phyloP scores from a whole-genome alignment of 1,140 invertebrate genomes.

The Drosophila setifemur region DNA sequence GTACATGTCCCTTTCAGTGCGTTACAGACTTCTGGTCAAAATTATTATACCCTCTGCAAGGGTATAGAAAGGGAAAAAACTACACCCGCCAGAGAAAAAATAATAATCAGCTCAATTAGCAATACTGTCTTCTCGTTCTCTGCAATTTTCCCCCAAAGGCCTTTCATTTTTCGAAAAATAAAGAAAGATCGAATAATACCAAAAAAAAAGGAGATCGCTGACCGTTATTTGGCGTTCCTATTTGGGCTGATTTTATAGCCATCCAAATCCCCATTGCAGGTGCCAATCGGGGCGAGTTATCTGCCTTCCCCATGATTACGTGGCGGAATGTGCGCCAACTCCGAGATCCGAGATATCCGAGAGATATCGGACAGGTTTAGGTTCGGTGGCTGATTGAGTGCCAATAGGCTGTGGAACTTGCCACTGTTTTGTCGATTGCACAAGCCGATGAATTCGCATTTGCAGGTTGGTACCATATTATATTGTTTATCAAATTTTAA shows the following conservation, averaged over 20 bases:
- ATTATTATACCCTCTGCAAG: too few relatives aligned
- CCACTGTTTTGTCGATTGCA: conserved; percentile 5
- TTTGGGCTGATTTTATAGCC: background rate
- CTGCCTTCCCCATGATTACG: conserved; percentile 24
- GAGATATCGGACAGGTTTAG: background rate
- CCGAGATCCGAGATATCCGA: conserved; percentile 2
- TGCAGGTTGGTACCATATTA: too few relatives aligned
- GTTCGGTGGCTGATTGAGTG: conserved; percentile 18
- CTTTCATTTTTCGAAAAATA: too few relatives aligned
- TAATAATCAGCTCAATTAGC: conserved; percentile 67
- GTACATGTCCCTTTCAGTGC: too few relatives aligned
- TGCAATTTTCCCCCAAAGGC: conserved; percentile 46
- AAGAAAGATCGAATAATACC: too few relatives aligned
- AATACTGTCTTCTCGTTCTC: conserved; percentile 22
- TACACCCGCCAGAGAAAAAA: too few relatives aligned
- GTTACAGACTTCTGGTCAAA: too few relatives aligned
- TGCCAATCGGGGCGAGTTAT: conserved; percentile 31
- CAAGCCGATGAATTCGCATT: too few relatives aligned
- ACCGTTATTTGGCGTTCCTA: conserved; percentile 46
- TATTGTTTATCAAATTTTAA: too few relatives aligned
- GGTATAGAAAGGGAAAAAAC: too few relatives aligned
- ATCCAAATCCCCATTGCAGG: conserved; percentile 19
- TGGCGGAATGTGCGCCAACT: conserved; percentile 28
- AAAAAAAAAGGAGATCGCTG: too few relatives aligned
- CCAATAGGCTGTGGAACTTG: conserved; percentile 12